These are phyloP conservation scores for Nomada flava DNA, from an alignment of 2,888 invertebrate genomes.

Conservation along the genomic window DNA sequence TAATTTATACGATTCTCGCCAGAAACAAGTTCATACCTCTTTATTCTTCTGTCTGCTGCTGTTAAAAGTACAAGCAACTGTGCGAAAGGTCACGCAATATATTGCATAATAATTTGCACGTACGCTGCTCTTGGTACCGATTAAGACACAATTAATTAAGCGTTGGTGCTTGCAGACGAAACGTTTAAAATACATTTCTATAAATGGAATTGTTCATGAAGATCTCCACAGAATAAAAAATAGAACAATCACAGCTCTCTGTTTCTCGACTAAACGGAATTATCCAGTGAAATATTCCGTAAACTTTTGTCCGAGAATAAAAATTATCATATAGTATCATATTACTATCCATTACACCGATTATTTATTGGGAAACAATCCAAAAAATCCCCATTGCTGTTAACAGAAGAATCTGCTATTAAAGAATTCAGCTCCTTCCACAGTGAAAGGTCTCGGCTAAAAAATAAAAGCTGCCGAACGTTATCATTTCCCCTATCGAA, in stretches of 20 bases:
- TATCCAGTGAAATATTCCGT: neutral
- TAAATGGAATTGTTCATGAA: neutral
- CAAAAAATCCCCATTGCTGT: neutral
- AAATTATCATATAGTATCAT: no score
- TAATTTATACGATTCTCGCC: no score
- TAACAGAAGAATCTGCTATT: neutral
- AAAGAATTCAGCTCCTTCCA: neutral
- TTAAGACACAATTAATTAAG: slow-evolving; percentile 35
- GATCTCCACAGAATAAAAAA: slow-evolving; percentile 23
- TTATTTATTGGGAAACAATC: neutral
- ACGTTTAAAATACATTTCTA: slow-evolving; percentile 23
- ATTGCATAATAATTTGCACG: neutral
- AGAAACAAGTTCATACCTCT: no score
- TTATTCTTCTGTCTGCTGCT: neutral
- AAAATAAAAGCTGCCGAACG: neutral
- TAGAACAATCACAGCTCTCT: no score
- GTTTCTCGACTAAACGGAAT: no score
- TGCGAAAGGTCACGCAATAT: neutral
- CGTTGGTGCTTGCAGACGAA: neutral
- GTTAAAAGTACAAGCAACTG: neutral
- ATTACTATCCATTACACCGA: no score
- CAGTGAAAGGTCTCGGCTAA: neutral
- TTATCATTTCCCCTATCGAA: neutral
- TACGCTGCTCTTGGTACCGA: slow-evolving; percentile 3
- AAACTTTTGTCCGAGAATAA: neutral